Base-by-base conservation (phyloP, 2,888 invertebrate genomes). In the Nemotelus nigrinus region DNA sequence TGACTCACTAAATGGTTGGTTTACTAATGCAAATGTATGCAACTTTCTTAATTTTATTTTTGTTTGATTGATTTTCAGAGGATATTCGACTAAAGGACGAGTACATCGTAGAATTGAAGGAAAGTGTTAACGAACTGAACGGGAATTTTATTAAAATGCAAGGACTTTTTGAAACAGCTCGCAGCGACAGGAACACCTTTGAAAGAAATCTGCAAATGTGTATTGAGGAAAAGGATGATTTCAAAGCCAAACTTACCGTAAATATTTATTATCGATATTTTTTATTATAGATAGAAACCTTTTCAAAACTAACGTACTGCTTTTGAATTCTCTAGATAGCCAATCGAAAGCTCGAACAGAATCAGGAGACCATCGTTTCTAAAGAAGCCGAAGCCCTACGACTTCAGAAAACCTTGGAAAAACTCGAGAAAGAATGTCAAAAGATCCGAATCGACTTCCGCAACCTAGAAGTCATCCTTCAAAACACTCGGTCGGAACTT, bases 291-390 rank as follows among this genome's bases (percentile, higher is more conserved):
- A 1, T 25, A 10, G 53, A 53, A 53, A 53, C 7, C 7, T 53
- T 53, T 10, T 7, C 7, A 53, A 53, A 8, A 53, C 10, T 53
- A 10, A 8, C 10, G 7, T 1, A 53, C 7, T 25, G 25, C 25
- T 25, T 25, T 65, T 45, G 3, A 43, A 64, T 53, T 43, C 39
- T 68, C 60, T 82, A 89, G 89, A 88, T 88, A 87, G 81, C 89
- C 80, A 88, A 89, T n/a, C 88, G 88, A 83, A 94, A 95, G 87
- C 91, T 93, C 64, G 94, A 95, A 84, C 94, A 94, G 83, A 87
- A 94, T 25, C 95, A 95, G 85, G 95, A 94, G 81, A 94, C 94
- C 82, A 91, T 95, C 50, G 89, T 90, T 55, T 89, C 90, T 81
- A 95, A 95, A 82, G 96, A 96, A 83, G 88, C 89, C 0, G 91